Evolutionary conservation across 2,888 invertebrate genomes (phyloP), one percentile per base, ranked within the genome.

Genomic region (Cordilura impudica): DNA sequence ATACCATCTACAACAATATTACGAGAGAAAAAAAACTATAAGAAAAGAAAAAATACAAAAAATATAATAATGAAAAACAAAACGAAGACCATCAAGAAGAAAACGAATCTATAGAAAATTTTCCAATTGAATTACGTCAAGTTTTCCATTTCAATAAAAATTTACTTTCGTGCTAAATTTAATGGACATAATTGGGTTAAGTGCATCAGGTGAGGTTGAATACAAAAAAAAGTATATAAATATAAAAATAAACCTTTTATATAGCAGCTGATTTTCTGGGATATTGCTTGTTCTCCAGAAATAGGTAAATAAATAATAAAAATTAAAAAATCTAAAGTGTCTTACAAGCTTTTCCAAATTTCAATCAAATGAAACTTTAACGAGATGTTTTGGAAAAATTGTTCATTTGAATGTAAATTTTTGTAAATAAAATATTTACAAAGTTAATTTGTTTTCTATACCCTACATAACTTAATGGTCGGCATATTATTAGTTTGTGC

Each of bases 121-220:
- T 72, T 77, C 71, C 78, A 74, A 79, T 79, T 82, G 81, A 81
- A 82, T 79, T 78, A 82, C 79, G 77, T 71, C 82, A 82, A 82
- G 77, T 79, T 81, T 81, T 82, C 76, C 78, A 76, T 78, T 82
- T 81, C 76, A 82, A 80, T 76, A 69, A 72, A 70, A 78, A 61
- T 70, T 78, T 73, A 18, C 69, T 76, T 76, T 82, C 72, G 60
- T 78, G 76, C 80, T 78, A 76, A 82, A 82, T 82, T 82, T 76
- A 78, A 80, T 78, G 82, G 72, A 82, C 72, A 78, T 82, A 82
- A 80, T 81, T 77, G 81, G 74, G 77, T 75, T 77, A 75, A 79
- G 81, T 81, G 77, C 79, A 81, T 71, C 67, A 81, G 74, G 74
- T 74, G 51, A 71, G 19, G 67, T 72, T 29, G 53, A 58, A 67